Conservation (phyloP, 2,797 vertebrate species). For the Sebastes taczanowskii region DNA sequence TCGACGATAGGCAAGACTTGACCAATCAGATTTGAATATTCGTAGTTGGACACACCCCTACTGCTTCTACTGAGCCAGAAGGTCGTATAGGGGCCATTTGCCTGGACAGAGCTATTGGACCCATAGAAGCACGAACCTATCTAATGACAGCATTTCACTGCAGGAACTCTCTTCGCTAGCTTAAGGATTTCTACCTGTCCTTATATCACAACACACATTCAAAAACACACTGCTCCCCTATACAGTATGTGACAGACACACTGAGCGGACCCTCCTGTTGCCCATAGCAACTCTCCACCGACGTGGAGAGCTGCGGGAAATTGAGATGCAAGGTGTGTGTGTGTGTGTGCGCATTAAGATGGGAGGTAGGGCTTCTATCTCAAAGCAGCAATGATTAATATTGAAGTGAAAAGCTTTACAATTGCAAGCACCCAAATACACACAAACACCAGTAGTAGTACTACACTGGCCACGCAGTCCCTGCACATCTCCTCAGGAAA, state of each 20-base stretch:
- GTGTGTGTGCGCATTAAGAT: conserved; percentile 6
- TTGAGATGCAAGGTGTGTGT: conserved; percentile 40
- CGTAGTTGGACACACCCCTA: no score
- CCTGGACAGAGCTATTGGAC: not conserved
- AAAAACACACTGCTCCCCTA: not conserved
- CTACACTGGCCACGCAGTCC: conserved; percentile 6
- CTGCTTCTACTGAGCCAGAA: not conserved
- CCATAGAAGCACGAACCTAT: not conserved
- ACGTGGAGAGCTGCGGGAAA: conserved; percentile 25
- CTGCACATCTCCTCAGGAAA: conserved; percentile 33
- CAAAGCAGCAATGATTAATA: conserved; percentile 44
- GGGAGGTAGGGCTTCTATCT: conserved; percentile 8
- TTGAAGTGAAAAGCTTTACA: conserved; percentile 22
- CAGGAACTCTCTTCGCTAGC: not conserved
- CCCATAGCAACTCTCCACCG: conserved; percentile 56
- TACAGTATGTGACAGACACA: conserved; percentile 13
- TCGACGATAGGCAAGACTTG: no score
- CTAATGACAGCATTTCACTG: not conserved
- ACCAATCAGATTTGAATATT: no score
- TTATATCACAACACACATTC: not conserved
- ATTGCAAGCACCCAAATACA: not conserved
- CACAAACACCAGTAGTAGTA: not conserved
- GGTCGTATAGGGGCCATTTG: not conserved
- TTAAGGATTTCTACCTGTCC: not conserved
- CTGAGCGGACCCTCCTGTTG: conserved; percentile 40